These are phyloP conservation scores for Atherinomorus stipes DNA, from an alignment of 2,113 vertebrate genomes.

Conservation along the genomic window DNA sequence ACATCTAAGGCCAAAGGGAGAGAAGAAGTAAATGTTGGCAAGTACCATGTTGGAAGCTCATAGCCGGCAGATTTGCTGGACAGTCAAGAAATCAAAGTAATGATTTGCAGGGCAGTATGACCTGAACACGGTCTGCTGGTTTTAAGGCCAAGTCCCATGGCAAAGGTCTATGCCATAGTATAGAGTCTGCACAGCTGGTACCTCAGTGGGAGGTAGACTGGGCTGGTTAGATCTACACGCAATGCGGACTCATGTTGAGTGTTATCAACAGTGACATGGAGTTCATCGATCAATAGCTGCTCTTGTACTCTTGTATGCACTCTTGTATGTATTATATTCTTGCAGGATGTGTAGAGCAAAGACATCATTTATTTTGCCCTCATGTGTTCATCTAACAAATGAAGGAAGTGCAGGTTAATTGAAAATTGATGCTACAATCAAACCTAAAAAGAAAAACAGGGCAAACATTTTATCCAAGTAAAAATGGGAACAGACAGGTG, in stretches of 20 bases:
- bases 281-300: neutral
- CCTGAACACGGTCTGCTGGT: conserved; percentile 34
- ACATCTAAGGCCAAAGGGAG: neutral
- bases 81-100: conserved; percentile 30
- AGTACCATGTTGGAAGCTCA: neutral
- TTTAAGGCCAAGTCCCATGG: conserved; percentile 26
- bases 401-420: neutral
- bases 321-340: neutral
- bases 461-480: too few relatives aligned
- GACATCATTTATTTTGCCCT: neutral
- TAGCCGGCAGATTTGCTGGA: neutral
- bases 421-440: too few relatives aligned
- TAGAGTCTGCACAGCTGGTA: conserved; percentile 36
- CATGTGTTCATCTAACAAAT: neutral
- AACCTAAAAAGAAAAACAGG: too few relatives aligned
- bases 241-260: neutral
- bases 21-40: neutral
- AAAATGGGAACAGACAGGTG: too few relatives aligned
- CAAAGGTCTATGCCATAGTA: conserved; percentile 19
- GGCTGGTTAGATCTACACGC: conserved; percentile 5
- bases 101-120: neutral
- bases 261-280: neutral
- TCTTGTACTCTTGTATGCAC: neutral
- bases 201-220: conserved; percentile 18
- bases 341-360: neutral